Evolutionary conservation across 2,888 invertebrate species (phyloP).

Genomic region (Micoletzkya japonica): DNA sequence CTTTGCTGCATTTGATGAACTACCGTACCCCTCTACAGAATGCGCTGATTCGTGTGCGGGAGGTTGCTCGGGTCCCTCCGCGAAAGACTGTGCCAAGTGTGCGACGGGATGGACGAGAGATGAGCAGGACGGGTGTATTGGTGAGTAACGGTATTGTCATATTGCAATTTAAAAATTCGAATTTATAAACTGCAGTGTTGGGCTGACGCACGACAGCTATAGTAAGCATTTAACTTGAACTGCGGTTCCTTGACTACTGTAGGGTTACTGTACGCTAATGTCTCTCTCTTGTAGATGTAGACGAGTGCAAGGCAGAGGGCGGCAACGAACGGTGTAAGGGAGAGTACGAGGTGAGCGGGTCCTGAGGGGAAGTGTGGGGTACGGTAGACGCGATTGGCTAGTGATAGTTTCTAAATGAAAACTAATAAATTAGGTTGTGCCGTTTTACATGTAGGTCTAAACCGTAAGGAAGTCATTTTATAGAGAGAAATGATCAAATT

Average conservation of each 20-base stretch:
- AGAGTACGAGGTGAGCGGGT: slow-evolving; percentile 16
- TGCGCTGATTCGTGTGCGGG: slow-evolving; percentile 61
- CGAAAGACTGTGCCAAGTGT: slow-evolving; percentile 56
- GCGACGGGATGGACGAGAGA: slow-evolving; percentile 51
- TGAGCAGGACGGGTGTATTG: slow-evolving; percentile 52
- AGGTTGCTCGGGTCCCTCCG: slow-evolving; percentile 47
- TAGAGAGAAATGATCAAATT: too few relatives aligned
- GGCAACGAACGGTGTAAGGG: slow-evolving; percentile 19
- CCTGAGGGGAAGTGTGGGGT: too few relatives aligned
- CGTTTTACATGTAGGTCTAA: too few relatives aligned
- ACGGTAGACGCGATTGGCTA: too few relatives aligned
- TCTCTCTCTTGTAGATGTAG: slow-evolving; percentile 9
- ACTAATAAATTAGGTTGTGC: too few relatives aligned
- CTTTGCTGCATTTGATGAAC: too few relatives aligned
- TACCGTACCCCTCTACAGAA: slow-evolving; percentile 45
- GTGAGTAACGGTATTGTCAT: slow-evolving; percentile 32
- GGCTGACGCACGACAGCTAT: background rate
- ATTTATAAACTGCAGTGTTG: background rate
- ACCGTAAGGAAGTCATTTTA: too few relatives aligned
- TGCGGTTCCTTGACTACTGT: background rate
- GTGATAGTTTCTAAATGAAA: too few relatives aligned
- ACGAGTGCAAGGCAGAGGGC: slow-evolving; percentile 27
- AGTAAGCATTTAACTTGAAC: background rate
- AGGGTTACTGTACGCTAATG: background rate
- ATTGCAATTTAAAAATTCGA: too few relatives aligned